phyloP scores from a whole-genome alignment of 2,113 vertebrate species.

The Oxygymnocypris stewartii region DNA sequence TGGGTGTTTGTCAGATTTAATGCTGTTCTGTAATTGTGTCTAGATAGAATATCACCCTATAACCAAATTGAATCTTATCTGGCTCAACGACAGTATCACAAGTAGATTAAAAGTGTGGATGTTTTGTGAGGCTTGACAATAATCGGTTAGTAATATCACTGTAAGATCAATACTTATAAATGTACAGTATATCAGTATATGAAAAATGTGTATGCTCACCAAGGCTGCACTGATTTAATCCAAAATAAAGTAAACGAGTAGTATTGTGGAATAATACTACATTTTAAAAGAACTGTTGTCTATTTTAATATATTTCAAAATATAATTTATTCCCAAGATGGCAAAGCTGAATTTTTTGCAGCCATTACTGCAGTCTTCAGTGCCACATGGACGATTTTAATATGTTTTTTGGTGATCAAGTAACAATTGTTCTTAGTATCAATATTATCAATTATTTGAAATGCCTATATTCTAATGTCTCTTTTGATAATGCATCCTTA shows the following conservation, averaged over 20 bases:
- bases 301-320: background rate
- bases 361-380: background rate
- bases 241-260: background rate
- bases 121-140: background rate
- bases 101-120: background rate
- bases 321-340: background rate
- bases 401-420: background rate
- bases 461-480: background rate
- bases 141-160: background rate
- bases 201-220: background rate
- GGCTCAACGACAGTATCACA: background rate
- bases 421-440: background rate
- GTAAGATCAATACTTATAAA: background rate
- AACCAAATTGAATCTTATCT: slow-evolving; percentile 5
- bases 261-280: background rate
- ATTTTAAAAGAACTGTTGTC: background rate
- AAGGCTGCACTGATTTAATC: background rate
- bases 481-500: background rate
- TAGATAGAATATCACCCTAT: background rate
- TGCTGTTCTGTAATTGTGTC: slow-evolving; percentile 8
- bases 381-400: background rate
- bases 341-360: background rate
- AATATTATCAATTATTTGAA: background rate
- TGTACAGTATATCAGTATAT: background rate
- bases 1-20: background rate